phyloP scores from a whole-genome alignment of 2,113 vertebrate species.

The Pomatorhinus ruficollis region DNA sequence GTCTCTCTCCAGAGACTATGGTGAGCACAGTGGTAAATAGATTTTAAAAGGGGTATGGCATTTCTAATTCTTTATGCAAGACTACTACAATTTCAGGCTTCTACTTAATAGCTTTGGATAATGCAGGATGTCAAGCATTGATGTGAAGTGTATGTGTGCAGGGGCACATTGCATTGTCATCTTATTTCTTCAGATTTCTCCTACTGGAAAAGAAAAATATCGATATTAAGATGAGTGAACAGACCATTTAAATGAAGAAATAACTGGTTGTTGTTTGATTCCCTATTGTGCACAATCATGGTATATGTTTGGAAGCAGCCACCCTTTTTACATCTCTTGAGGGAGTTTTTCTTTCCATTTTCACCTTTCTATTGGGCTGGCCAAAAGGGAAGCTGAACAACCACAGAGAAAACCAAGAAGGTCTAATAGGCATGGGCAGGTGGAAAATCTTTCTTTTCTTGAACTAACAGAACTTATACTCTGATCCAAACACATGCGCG shows the following conservation, averaged over 20 bases:
- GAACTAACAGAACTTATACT: background rate
- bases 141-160: background rate
- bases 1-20: background rate
- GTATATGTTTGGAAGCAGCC: background rate
- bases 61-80: conserved; percentile 50
- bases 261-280: background rate
- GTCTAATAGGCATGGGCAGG: background rate
- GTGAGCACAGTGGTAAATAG: conserved; percentile 33
- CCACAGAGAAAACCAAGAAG: background rate
- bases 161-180: background rate
- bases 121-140: background rate
- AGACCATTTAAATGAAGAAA: conserved; percentile 10
- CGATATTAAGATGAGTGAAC: background rate
- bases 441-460: background rate
- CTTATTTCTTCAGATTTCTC: background rate
- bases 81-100: conserved; percentile 26
- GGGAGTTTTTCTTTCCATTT: background rate
- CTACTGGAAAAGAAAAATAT: background rate
- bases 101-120: conserved; percentile 12
- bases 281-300: background rate
- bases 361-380: background rate
- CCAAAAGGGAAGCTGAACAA: background rate
- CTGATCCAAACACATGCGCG: fast-evolving
- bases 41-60: conserved; percentile 28
- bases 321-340: background rate